Conservation (phyloP, 2,113 vertebrate genomes). For the Mungos mungo region DNA sequence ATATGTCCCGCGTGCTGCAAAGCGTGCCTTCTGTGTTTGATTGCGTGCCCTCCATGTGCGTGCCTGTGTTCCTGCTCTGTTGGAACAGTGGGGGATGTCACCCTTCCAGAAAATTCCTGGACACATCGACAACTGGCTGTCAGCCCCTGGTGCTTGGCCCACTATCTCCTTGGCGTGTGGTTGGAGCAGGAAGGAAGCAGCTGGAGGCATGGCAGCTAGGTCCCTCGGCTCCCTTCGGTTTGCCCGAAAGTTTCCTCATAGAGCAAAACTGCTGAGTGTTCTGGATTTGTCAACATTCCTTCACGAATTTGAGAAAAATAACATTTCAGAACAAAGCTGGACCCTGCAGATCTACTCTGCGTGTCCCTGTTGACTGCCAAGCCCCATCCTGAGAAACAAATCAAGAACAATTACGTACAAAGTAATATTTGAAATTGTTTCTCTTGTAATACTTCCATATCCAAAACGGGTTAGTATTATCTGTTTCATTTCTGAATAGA, state of each 20-base stretch:
- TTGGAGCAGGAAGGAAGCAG: not conserved
- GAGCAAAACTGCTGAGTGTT: not conserved
- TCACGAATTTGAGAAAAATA: conserved; percentile 16
- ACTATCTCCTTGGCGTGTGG: not conserved
- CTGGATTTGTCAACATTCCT: conserved; percentile 37
- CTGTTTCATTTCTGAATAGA: not conserved
- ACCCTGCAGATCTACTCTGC: not conserved
- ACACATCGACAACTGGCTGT: not conserved
- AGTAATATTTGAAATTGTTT: conserved; percentile 11
- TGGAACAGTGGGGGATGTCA: not conserved
- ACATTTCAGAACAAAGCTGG: not conserved
- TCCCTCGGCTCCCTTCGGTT: not conserved
- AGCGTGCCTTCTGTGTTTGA: not conserved
- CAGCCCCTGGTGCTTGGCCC: not conserved
- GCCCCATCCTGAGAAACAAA: not conserved
- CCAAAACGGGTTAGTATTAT: not conserved
- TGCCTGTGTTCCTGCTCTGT: not conserved
- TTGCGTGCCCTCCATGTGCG: rapidly evolving
- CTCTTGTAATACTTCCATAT: not conserved
- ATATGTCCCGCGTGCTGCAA: not conserved
- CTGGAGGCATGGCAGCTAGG: not conserved
- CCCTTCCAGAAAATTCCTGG: not conserved
- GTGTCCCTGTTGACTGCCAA: not conserved
- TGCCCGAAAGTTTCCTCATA: conserved; percentile 2
- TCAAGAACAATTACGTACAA: not conserved